phyloP scores from a whole-genome alignment of 2,888 invertebrate genomes.

The Laothoe populi region DNA sequence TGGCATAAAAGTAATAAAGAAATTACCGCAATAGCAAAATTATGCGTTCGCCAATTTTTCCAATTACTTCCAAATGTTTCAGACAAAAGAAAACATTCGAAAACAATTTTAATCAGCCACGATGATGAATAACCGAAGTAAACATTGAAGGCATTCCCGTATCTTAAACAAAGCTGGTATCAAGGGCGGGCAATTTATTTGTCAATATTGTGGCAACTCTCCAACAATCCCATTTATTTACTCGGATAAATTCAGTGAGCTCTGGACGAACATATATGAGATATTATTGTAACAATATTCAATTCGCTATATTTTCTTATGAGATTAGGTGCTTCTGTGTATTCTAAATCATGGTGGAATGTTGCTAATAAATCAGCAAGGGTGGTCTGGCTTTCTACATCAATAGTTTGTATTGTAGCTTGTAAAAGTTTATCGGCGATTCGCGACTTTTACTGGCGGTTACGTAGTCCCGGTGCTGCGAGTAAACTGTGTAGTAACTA shows the following conservation, averaged over 20 bases:
- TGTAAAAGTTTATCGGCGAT: constrained; percentile 22
- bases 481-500: background rate
- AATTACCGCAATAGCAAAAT: no score
- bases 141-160: constrained; percentile 7
- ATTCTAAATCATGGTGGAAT: constrained; percentile 18
- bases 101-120: constrained; percentile 6
- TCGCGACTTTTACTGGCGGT: constrained; percentile 21
- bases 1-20: background rate
- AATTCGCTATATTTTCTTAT: constrained; percentile 32
- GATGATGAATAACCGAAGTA: background rate
- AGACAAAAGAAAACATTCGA: background rate
- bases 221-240: constrained; percentile 54
- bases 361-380: constrained; percentile 9
- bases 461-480: constrained; percentile 2
- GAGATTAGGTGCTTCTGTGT: constrained; percentile 30
- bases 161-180: constrained; percentile 26
- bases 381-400: constrained; percentile 18
- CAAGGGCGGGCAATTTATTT: constrained; percentile 44
- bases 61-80: background rate
- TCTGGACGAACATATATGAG: constrained; percentile 26
- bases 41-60: no score
- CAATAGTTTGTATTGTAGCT: constrained; percentile 19
- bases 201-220: constrained; percentile 58
- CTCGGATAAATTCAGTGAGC: constrained; percentile 27
- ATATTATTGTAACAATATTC: constrained; percentile 26